Base-by-base conservation (phyloP, 2,113 vertebrate genomes). In the Nothocercus julius region DNA sequence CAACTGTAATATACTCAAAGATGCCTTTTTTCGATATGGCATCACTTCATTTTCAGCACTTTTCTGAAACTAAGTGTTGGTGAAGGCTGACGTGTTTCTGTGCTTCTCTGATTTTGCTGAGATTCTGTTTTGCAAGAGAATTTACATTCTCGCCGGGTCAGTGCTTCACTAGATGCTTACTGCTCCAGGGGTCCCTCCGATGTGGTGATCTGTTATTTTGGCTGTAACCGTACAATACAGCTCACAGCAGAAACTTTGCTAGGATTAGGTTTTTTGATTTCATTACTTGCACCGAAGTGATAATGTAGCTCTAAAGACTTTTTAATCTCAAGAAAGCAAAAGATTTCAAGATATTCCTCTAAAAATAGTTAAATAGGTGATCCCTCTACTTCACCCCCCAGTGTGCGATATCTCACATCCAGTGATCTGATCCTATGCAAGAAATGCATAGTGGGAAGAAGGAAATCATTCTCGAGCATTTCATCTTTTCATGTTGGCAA, bases 321-420 rank as follows among this genome's bases (percentile, higher is more conserved):
- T 90, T 93, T 80, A 49, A 89, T 93, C 92, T 86, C 75, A 53
- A 79, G 82, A 75, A 68, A 34, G 40, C 88, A 81, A 88, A 72
- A 73, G 68, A 74, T 94, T 93, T 90, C 81, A 93, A 94, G 81
- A 32, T 75, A 45, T 62, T 94, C 30, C n/a, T 79, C 77, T 84
- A 80, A 90, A 88, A 84, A 90, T 12, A 85, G 76, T 78, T 77
- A 85, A 94, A 85, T 89, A 73, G 87, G 82, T 78, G 76, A 70
- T 17, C 27, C 54, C 25, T 25, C 13, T 53, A 27, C 27, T 16
- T 28, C 54, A 16, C 54, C 54, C 38, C 49, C 14, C 10, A 47
- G 66, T 38, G 51, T 83, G 3, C 38, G 30, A 42, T 87, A 32
- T 70, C 80, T 70, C 25, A 24, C 9, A 56, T 67, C 64, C 38